Evolutionary conservation across 2,797 vertebrate genomes (phyloP), one percentile per base, ranked within the genome.

Genomic region (Telmatherina bonti): DNA sequence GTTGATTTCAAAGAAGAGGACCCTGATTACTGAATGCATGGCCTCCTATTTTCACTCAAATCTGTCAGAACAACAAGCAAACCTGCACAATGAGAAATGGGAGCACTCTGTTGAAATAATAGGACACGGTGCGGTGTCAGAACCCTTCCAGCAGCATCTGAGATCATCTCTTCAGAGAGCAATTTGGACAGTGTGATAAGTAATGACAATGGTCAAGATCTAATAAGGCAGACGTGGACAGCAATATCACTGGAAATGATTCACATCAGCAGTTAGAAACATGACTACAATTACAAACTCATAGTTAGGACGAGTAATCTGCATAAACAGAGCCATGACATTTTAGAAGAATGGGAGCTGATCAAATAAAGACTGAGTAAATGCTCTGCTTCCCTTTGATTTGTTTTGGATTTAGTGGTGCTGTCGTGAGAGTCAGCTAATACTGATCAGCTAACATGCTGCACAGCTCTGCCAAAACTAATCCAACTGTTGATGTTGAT

Each of bases 401-500:
- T 71, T 41, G 56, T 65, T 67, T 57, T 69, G 61, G 70, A 69
- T 60, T 43, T 36, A 57, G 62, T 45, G 15, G 24, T 26, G 43
- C 0, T 31, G 47, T 71, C 61, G 57, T 30, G 26, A 73, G 51
- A 65, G 31, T 74, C n/a, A 13, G 58, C 38, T 54, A 59, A 67
- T 66, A 20, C 47, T 49, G 76, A 84, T 84, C 64, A 74, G 58
- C 47, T 72, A 52, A 82, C 27, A 41, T 29, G 4, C 5, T 16
- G 49, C 51, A 41, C 54, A 62, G 33, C 63, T 33, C 73, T 64
- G 67, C 59, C 76, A 76, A 33, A 74, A 31, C 45, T 58, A 57
- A 76, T 82, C 49, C 29, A 43, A 53, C 54, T 45, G 49, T 69
- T 78, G 54, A 70, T 76, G 74, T 59, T 76, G 67, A 83, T 1